Evolutionary conservation across 2,797 vertebrate genomes (phyloP).

Genomic region (Pipistrellus pipistrellus): DNA sequence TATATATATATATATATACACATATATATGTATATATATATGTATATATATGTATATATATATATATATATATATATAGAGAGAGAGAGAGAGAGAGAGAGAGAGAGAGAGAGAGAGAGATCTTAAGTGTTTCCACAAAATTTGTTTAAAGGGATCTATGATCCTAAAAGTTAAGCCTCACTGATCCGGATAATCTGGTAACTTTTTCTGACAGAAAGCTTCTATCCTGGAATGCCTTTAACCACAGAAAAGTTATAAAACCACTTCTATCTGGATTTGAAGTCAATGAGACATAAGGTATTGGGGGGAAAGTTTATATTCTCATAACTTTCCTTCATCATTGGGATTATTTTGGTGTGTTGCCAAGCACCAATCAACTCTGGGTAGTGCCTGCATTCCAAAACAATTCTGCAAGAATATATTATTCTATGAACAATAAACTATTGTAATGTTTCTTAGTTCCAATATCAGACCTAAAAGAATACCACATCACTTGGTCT

Average conservation of each 20-base stretch:
- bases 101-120: background rate
- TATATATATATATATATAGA: too few relatives aligned
- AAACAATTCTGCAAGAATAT: slow-evolving; percentile 79
- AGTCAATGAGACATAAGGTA: slow-evolving; percentile 54
- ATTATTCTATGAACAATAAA: slow-evolving; percentile 78
- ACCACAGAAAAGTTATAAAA: slow-evolving; percentile 34
- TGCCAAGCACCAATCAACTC: slow-evolving; percentile 73
- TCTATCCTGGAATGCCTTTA: slow-evolving; percentile 26
- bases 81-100: too few relatives aligned
- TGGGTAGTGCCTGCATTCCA: slow-evolving; percentile 72
- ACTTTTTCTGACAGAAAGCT: slow-evolving; percentile 50
- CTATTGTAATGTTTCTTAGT: slow-evolving; percentile 70
- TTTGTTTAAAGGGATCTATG: background rate
- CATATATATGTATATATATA: too few relatives aligned
- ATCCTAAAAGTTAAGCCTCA: slow-evolving; percentile 3
- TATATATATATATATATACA: too few relatives aligned
- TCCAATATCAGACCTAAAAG: slow-evolving; percentile 57
- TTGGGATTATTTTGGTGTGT: slow-evolving; percentile 73
- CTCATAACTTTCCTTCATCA: slow-evolving; percentile 66
- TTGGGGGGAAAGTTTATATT: slow-evolving; percentile 22
- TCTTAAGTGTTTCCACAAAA: slow-evolving; percentile 9
- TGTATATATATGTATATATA: too few relatives aligned
- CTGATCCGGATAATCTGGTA: background rate
- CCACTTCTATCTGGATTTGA: slow-evolving; percentile 46
- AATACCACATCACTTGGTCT: slow-evolving; percentile 56